These are phyloP conservation scores for Temnothorax curvispinosus DNA, from an alignment of 1,140 invertebrate genomes.

Conservation along the genomic window DNA sequence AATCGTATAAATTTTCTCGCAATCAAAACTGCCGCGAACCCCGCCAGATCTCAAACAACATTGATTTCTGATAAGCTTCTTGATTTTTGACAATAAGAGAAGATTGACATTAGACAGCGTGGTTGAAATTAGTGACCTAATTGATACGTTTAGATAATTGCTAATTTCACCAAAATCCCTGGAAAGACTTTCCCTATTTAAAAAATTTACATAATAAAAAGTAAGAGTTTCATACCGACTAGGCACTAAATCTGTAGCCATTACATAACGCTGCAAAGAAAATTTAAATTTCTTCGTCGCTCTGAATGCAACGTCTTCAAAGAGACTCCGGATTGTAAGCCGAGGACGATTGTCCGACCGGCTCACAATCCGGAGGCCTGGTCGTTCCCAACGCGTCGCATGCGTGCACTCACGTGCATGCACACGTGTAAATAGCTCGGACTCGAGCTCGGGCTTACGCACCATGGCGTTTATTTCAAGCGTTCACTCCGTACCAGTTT, in stretches of 20 bases:
- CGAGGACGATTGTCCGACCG: constrained; percentile 7
- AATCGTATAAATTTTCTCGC: background rate
- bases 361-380: background rate
- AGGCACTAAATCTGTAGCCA: background rate
- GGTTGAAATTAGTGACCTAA: background rate
- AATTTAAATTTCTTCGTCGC: background rate
- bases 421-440: constrained; percentile 40
- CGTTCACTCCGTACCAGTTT: constrained; percentile 54
- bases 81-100: background rate
- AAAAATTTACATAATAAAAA: background rate
- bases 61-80: background rate
- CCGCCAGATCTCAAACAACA: background rate
- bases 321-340: background rate
- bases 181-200: no score
- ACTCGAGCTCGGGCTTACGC: constrained; percentile 18
- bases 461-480: constrained; percentile 66
- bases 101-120: background rate
- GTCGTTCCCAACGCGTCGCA: background rate
- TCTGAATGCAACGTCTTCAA: background rate
- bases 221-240: background rate
- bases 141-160: background rate
- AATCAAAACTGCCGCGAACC: background rate
- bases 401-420: constrained; percentile 46
- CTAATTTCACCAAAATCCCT: background rate
- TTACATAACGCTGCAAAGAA: background rate